Evolutionary conservation across 1,140 invertebrate genomes (phyloP), one percentile per base, ranked within the genome.

Genomic region (Tetragnatha versicolor): DNA sequence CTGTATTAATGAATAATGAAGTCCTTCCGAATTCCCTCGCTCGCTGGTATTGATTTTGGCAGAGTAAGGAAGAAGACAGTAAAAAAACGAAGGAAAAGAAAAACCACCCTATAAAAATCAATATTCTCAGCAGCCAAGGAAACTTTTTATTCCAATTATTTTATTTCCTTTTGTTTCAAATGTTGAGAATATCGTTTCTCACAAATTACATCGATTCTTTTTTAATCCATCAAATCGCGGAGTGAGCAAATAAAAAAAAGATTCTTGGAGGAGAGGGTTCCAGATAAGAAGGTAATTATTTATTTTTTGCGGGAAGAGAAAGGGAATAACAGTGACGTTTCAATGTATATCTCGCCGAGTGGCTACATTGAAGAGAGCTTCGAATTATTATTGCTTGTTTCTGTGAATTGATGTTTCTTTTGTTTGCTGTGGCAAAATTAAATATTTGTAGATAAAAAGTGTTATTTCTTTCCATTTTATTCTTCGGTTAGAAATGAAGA

Each of bases 1-100:
- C n/a, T n/a, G 5, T 17, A 58, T 58, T 58, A 58, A 58, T 58
- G 31, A 58, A 58, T 58, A 58, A 58, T 58, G 27, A 58, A 58
- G 55, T n/a, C 29, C 29, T 58, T 27, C 17, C 7, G 29, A 2
- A n/a, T 7, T n/a, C 20, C 49, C 5, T n/a, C 49, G 27, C 12
- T n/a, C 29, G 33, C n/a, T 4, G 6, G 4, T 58, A 58, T 58
- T 58, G 53, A 58, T 58, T 9, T 31, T 17, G 53, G 53, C 27
- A 31, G 29, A 33, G 9, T 5, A 14, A 12, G 17, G 2, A 33
- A 17, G 10, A 31, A 31, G n/a, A 58, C 14, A 27, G 33, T 31
- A n/a, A 17, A 58, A 31, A 14, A 0, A 58, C 29, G 20, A 0
- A 58, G 33, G 33, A 31, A 58, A 9, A 31, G 33, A 14, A 55